These are phyloP conservation scores for Sebastes fasciatus DNA, from an alignment of 2,113 vertebrate genomes.

Conservation along the genomic window DNA sequence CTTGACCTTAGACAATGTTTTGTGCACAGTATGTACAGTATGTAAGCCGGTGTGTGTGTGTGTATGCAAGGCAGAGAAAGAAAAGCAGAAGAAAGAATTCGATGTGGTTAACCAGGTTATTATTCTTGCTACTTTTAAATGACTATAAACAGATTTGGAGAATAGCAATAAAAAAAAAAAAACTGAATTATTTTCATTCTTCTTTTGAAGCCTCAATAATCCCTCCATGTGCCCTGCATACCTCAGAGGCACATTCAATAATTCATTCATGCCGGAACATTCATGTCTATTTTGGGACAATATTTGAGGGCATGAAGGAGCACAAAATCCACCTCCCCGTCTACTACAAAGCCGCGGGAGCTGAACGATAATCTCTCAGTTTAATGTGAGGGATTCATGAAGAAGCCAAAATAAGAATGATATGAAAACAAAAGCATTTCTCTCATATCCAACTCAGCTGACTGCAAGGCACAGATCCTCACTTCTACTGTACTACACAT, in stretches of 20 bases:
- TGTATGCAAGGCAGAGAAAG: background rate
- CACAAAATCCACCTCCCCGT: conserved; percentile 28
- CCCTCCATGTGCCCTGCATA: conserved; percentile 52
- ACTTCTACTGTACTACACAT: conserved; percentile 2
- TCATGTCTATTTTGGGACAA: conserved; percentile 74
- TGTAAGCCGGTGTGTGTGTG: conserved; percentile 2
- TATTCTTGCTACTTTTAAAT: conserved; percentile 14
- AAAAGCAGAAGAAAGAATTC: background rate
- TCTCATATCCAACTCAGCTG: conserved; percentile 37
- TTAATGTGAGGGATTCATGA: conserved; percentile 16
- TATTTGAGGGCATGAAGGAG: conserved; percentile 29
- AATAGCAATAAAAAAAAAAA: background rate
- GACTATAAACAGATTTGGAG: background rate
- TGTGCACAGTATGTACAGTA: conserved; percentile 12
- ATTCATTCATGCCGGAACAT: conserved; percentile 71
- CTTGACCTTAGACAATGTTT: conserved; percentile 28
- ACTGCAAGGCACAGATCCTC: conserved; percentile 12
- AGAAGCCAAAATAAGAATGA: conserved; percentile 21
- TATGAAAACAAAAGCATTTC: conserved; percentile 11
- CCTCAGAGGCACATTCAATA: conserved; percentile 71
- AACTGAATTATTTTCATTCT: conserved; percentile 30
- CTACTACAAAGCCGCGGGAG: conserved; percentile 29
- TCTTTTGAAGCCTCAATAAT: conserved; percentile 36
- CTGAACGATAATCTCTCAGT: conserved; percentile 24
- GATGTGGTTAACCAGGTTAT: background rate